A percentile compares a stretch with the other conserved stretches of the same genome.
phyloP scores from a whole-genome alignment of 2,888 invertebrate species.

The Andrena praecox region DNA sequence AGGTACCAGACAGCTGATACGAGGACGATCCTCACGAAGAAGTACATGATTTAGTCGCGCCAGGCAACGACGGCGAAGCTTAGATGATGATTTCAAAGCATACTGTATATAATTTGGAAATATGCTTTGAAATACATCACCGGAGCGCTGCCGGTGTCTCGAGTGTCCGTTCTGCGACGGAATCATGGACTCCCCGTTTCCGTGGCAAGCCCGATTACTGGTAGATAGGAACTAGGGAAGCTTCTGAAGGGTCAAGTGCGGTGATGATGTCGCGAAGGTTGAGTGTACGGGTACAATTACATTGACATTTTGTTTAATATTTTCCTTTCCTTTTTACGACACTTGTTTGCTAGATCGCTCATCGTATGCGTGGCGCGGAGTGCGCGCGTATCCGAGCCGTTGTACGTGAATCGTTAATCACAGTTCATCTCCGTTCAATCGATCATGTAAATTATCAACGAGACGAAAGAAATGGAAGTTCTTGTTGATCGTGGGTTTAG shows the following conservation, averaged over 20 bases:
- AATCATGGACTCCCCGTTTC: conserved; percentile 17
- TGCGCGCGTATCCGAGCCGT: conserved; percentile 7
- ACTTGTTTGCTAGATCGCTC: conserved; percentile 17
- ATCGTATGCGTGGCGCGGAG: neutral
- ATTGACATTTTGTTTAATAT: conserved; percentile 47
- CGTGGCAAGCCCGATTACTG: neutral
- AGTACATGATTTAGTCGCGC: conserved; percentile 49
- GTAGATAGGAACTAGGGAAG: conserved; percentile 22
- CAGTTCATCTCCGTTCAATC: conserved; percentile 25
- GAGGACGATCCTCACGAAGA: conserved; percentile 69
- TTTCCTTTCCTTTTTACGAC: conserved; percentile 13
- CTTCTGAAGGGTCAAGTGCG: conserved; percentile 16
- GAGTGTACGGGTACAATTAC: conserved; percentile 60
- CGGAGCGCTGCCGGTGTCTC: neutral
- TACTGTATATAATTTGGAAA: neutral
- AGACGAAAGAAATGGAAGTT: conserved; percentile 23
- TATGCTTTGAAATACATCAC: neutral
- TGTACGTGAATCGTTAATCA: conserved; percentile 26
- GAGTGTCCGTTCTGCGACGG: neutral
- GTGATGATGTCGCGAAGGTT: conserved; percentile 25
- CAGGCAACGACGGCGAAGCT: conserved; percentile 50
- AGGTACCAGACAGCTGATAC: conserved; percentile 83
- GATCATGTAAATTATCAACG: conserved; percentile 31
- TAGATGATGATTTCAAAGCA: conserved; percentile 42
- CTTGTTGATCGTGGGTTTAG: conserved; percentile 53